Conservation (phyloP, 2,113 vertebrate species). For the Albula glossodonta region DNA sequence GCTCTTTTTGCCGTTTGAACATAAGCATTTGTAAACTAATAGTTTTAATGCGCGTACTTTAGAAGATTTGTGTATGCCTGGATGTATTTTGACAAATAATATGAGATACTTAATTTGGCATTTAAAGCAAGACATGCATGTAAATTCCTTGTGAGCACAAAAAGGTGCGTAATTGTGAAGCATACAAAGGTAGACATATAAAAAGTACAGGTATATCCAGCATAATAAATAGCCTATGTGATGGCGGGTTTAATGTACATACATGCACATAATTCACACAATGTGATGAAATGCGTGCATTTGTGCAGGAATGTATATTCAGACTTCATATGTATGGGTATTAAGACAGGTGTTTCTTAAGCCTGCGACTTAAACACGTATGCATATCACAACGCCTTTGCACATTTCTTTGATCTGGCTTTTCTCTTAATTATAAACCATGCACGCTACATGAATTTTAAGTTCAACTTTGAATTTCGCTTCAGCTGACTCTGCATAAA, state of each 20-base stretch:
- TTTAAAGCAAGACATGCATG: background rate
- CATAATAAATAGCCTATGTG: background rate
- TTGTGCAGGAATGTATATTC: background rate
- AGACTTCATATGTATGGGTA: background rate
- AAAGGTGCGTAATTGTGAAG: background rate
- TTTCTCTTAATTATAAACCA: slow-evolving; percentile 51
- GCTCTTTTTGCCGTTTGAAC: slow-evolving; percentile 4
- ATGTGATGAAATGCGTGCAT: background rate
- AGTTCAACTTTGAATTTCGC: slow-evolving; percentile 54
- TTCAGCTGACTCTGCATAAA: slow-evolving; percentile 58
- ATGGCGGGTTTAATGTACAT: background rate
- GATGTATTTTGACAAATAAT: background rate
- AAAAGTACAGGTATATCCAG: background rate
- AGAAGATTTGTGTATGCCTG: background rate
- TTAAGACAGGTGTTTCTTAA: background rate
- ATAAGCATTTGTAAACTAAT: background rate
- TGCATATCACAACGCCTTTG: background rate
- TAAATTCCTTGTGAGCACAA: background rate
- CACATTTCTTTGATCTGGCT: slow-evolving; percentile 4
- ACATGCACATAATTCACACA: background rate
- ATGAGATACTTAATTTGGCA: background rate
- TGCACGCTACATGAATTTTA: slow-evolving; percentile 27
- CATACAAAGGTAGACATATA: background rate
- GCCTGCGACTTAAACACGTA: background rate
- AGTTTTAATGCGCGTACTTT: background rate